phyloP scores from a whole-genome alignment of 2,113 vertebrate species.

The Platysteira castanea region DNA sequence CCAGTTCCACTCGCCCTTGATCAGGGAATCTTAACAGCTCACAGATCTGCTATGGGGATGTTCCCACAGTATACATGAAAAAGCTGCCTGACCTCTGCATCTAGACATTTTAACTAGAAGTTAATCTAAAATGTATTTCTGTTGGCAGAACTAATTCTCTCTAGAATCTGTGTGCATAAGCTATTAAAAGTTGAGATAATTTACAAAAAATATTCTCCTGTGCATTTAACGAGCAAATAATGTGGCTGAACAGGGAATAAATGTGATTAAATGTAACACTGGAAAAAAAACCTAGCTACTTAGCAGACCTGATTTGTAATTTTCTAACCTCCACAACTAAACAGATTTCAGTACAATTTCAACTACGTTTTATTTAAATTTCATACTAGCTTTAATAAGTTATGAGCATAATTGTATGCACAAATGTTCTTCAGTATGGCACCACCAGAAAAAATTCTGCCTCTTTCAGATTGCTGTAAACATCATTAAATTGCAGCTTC shows the following conservation, averaged over 20 bases:
- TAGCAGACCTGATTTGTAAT: neutral
- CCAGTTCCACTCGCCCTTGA: neutral
- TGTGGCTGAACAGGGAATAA: constrained; percentile 5
- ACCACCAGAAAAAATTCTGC: constrained; percentile 35
- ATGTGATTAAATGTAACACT: neutral
- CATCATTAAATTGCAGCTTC: constrained; percentile 75
- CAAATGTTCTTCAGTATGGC: constrained; percentile 53
- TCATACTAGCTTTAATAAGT: constrained; percentile 67
- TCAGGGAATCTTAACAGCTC: neutral
- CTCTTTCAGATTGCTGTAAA: constrained; percentile 75
- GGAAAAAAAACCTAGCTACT: neutral
- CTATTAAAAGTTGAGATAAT: neutral
- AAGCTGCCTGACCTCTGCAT: neutral
- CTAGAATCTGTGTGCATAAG: neutral
- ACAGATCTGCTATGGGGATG: accelerated
- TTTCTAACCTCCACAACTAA: constrained; percentile 50
- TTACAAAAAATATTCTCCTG: neutral
- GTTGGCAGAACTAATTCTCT: neutral
- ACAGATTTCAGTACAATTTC: constrained; percentile 16
- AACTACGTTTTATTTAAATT: constrained; percentile 64
- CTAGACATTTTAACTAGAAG: neutral
- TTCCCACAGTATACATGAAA: neutral
- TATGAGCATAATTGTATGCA: constrained; percentile 60
- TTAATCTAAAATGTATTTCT: neutral
- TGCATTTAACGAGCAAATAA: constrained; percentile 53